Evolutionary conservation across 1,140 invertebrate species (phyloP).

Genomic region (Doryteuthis pealeii): DNA sequence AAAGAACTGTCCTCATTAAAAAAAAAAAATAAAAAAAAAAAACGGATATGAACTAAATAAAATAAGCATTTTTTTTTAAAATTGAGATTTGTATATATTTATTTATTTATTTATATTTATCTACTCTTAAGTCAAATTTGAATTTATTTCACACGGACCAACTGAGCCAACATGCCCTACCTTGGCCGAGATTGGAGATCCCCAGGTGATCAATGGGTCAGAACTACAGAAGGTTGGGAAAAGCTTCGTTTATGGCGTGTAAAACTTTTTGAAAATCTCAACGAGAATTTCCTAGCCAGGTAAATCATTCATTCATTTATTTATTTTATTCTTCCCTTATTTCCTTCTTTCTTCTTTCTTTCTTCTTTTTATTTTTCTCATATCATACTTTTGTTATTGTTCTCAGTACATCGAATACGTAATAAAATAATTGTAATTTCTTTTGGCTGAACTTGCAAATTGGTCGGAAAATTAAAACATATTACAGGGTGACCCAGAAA

Average conservation of each 20-base stretch:
- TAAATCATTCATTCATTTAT: slow-evolving; percentile 22
- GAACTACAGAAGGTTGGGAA: slow-evolving; percentile 82
- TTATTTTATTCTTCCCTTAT: background rate
- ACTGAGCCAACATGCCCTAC: slow-evolving; percentile 79
- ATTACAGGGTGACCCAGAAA: no score
- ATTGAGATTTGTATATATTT: background rate
- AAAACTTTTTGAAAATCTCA: slow-evolving; percentile 57
- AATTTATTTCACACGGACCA: background rate
- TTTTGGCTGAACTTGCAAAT: no score
- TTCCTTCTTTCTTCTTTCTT: background rate
- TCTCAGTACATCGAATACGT: no score
- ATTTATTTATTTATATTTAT: background rate
- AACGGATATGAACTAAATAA: background rate
- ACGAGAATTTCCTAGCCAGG: slow-evolving; percentile 55
- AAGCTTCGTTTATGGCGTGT: slow-evolving; percentile 51
- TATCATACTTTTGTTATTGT: no score
- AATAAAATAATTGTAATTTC: no score
- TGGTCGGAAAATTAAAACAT: no score
- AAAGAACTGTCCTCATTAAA: no score
- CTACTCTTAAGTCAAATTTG: background rate
- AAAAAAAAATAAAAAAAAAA: background rate
- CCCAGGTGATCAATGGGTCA: slow-evolving; percentile 96
- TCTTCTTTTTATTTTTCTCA: no score
- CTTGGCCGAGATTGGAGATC: slow-evolving; percentile 73
- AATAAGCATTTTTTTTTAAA: background rate